Base-by-base conservation (phyloP, 53 echinoderm and acorn worm genomes). In the Astropecten irregularis region DNA sequence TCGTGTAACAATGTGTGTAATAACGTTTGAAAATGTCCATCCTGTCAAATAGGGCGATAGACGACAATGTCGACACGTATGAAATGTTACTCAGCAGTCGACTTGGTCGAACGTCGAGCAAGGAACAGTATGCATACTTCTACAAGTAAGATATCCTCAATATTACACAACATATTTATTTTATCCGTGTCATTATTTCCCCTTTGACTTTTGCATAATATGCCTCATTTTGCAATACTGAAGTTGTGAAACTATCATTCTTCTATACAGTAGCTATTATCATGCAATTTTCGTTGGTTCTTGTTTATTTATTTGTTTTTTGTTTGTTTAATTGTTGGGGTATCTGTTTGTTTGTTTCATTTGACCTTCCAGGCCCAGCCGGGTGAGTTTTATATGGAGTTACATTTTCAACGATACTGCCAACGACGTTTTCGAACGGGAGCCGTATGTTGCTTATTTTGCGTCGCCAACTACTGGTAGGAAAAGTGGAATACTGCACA, bases 361-460 rank as follows among this genome's bases (percentile, higher is more conserved):
- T n/a, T n/a, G n/a, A n/a, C 3, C 84, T 2, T 23, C 19, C 71
- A 90, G 91, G 62, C 50, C 91, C 13, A 87, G 87, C 26, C 69
- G 71, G 34, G 13, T 91, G 36, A 59, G 73, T 38, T 55, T 87
- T 20, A 25, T 83, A 1, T 65, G 49, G 9, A 83, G 49, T 25
- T 71, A 73, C 32, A 88, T 83, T 23, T 91, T 76, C 47, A 57
- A 91, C 28, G 91, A 91, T 46, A 40, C 38, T 3, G 49, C 34
- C 4, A 40, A 38, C 21, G 88, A 90, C 28, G 57, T 81, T 8
- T 94, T 94, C 29, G 91, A 91, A 53, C 84, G 94, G 30, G 94
- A 94, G 40, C 94, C 94, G 27, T 94, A 52, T 48, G 40, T 94
- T 2, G 94, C 82, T 53, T 85, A 85, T 32, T 94, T 94, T 64